Conservation (phyloP, 2,797 vertebrate genomes). For the Anguilla megastoma region DNA sequence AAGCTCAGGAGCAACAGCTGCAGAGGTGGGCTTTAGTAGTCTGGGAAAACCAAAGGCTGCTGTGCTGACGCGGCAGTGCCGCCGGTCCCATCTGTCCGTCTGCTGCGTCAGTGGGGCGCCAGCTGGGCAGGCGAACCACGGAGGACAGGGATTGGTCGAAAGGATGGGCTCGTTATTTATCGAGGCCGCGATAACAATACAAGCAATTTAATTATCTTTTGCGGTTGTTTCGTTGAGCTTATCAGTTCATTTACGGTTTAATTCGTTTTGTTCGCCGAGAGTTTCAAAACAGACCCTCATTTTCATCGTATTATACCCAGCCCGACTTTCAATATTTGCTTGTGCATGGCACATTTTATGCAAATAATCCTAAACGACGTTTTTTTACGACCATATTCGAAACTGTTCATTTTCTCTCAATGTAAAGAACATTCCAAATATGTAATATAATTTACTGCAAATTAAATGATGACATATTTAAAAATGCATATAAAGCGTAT, state of each 20-base stretch:
- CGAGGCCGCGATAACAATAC: not conserved
- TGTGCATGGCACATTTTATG: not conserved
- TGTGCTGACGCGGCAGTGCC: conserved; percentile 28
- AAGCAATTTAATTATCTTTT: not conserved
- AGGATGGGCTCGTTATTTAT: not conserved
- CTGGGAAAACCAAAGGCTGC: conserved; percentile 18
- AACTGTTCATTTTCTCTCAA: not conserved
- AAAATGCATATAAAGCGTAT: not conserved
- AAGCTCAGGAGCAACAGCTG: conserved; percentile 22
- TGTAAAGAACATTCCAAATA: not conserved
- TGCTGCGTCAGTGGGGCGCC: not conserved
- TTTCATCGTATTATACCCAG: not conserved
- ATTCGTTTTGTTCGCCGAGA: not conserved
- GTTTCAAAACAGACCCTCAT: not conserved
- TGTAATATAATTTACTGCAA: not conserved
- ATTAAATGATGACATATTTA: not conserved
- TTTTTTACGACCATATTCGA: not conserved
- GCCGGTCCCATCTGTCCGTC: conserved; percentile 9
- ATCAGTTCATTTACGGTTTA: not conserved
- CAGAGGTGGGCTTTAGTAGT: conserved; percentile 13
- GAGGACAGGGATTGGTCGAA: not conserved
- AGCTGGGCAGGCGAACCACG: conserved; percentile 10
- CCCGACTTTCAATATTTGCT: not conserved
- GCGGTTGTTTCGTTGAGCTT: not conserved
- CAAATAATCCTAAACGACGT: not conserved